phyloP scores from a whole-genome alignment of 2,113 vertebrate genomes.

The Pluvialis apricaria region DNA sequence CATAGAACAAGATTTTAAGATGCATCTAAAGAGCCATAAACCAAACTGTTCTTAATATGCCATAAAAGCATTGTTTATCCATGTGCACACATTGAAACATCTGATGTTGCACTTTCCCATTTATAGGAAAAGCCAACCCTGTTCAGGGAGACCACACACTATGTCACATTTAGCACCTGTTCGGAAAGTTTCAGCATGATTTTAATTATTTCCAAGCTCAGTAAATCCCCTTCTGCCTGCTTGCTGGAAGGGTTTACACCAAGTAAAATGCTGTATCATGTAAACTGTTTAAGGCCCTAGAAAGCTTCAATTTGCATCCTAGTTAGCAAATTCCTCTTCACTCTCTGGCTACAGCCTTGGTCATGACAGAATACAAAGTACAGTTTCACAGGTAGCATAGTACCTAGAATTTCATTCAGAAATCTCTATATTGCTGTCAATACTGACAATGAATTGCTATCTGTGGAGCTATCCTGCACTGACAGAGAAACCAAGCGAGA shows the following conservation, averaged over 20 bases:
- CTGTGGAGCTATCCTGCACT: neutral
- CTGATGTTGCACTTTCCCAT: neutral
- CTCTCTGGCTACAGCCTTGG: neutral
- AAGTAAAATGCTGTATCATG: neutral
- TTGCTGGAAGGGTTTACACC: conserved; percentile 17
- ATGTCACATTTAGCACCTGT: conserved; percentile 34
- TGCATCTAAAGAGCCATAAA: neutral
- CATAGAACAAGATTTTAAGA: conserved; percentile 1
- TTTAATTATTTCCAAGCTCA: conserved; percentile 24
- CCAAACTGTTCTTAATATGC: conserved; percentile 3
- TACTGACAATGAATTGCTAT: neutral
- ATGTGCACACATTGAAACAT: neutral
- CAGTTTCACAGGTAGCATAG: neutral
- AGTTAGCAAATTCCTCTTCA: neutral
- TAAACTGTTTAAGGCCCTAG: neutral
- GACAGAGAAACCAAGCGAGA: neutral
- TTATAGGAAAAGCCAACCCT: neutral
- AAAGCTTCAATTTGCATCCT: neutral
- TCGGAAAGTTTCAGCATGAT: conserved; percentile 3
- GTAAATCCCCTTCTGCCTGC: conserved; percentile 13
- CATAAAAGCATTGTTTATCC: conserved; percentile 11
- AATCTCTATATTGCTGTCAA: neutral
- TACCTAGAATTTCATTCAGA: neutral
- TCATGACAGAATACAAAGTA: neutral
- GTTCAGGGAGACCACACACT: conserved; percentile 37